A percentile compares a stretch with the other conserved stretches of the same genome.
Evolutionary conservation across 2,888 invertebrate species (phyloP).

Genomic region (Apamea crenata): DNA sequence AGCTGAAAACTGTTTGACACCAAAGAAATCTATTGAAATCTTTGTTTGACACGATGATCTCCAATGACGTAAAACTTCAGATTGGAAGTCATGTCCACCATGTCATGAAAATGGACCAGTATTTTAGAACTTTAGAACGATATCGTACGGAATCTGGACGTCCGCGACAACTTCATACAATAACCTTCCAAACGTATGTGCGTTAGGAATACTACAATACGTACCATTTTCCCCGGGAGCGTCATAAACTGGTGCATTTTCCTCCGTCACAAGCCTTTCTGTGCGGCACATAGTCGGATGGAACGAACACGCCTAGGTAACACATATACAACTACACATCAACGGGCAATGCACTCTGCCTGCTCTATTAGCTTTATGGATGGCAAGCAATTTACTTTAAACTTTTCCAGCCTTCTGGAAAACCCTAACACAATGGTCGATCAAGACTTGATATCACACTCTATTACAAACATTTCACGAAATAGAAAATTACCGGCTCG

Average conservation of each 20-base stretch:
- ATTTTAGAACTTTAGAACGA: background rate
- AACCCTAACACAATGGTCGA: conserved; percentile 24
- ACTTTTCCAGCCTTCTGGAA: conserved; percentile 30
- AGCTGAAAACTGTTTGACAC: background rate
- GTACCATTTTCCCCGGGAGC: conserved; percentile 50
- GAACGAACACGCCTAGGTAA: conserved; percentile 57
- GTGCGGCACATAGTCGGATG: conserved; percentile 68
- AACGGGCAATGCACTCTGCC: conserved; percentile 59
- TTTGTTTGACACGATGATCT: background rate
- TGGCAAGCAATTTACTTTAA: conserved; percentile 37
- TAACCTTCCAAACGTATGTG: conserved; percentile 14
- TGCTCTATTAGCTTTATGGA: conserved; percentile 59
- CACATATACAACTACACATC: conserved; percentile 65
- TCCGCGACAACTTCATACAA: background rate
- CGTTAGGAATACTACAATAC: conserved; percentile 26
- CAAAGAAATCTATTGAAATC: background rate
- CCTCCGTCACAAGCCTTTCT: conserved; percentile 33
- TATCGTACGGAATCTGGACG: background rate
- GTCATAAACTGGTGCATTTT: conserved; percentile 54
- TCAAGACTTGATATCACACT: conserved; percentile 43
- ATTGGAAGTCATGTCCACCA: background rate
- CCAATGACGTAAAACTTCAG: conserved; percentile 14
- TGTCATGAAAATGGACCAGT: background rate
- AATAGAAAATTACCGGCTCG: conserved; percentile 31
- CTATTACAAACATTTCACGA: conserved; percentile 30